phyloP scores from a whole-genome alignment of 2,113 vertebrate species.

The Phasianus colchicus region DNA sequence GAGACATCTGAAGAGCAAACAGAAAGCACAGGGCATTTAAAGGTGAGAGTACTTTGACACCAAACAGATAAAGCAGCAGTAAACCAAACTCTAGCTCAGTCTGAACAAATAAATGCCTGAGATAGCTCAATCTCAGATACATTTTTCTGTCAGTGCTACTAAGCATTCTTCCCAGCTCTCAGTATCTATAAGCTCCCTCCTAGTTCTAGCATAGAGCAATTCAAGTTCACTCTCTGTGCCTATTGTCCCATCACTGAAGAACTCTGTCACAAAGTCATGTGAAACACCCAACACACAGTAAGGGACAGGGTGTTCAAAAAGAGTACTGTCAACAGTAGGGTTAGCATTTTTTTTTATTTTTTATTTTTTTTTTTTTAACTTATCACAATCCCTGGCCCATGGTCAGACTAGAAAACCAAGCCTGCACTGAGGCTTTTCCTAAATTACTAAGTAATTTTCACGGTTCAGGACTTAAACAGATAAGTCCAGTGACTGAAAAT shows the following conservation, averaged over 20 bases:
- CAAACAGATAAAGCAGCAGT: neutral
- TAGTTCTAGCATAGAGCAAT: neutral
- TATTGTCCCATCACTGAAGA: neutral
- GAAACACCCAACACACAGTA: neutral
- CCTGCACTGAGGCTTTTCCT: neutral
- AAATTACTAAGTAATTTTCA: neutral
- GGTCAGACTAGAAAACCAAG: neutral
- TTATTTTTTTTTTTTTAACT: too few species aligned
- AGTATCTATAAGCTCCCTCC: neutral
- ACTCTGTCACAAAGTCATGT: neutral
- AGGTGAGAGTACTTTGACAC: neutral
- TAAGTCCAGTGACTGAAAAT: neutral
- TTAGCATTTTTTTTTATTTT: neutral
- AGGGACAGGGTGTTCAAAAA: fast-evolving
- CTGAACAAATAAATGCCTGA: neutral
- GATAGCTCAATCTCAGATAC: neutral
- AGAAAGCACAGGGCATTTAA: neutral
- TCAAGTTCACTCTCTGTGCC: neutral
- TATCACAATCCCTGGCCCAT: neutral
- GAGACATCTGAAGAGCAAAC: neutral
- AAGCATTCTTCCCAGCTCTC: neutral
- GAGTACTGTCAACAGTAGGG: neutral
- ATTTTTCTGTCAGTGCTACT: neutral
- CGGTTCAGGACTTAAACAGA: neutral
- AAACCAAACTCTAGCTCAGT: neutral